Evolutionary conservation across 2,888 invertebrate genomes (phyloP).

Genomic region (Drosophila acutilabella): DNA sequence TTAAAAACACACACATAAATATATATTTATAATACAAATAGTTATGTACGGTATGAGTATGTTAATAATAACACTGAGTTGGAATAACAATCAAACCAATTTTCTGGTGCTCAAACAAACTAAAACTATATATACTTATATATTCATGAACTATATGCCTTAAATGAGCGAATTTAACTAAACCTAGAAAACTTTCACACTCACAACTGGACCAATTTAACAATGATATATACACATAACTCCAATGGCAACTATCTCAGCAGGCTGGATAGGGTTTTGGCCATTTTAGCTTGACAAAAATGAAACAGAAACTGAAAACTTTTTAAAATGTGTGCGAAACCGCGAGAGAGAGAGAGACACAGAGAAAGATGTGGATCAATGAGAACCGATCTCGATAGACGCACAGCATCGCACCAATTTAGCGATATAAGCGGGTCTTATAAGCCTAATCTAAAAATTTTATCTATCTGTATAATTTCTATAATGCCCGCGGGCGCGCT

Average conservation of each 20-base stretch:
- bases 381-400: conserved; percentile 18
- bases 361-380: conserved; percentile 2
- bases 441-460: conserved; percentile 71
- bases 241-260: conserved; percentile 70
- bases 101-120: conserved; percentile 70
- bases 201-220: conserved; percentile 43
- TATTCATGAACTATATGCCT: conserved; percentile 27
- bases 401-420: conserved; percentile 69
- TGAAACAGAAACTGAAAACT: not conserved
- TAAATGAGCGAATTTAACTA: conserved; percentile 67
- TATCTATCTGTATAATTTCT: conserved; percentile 27
- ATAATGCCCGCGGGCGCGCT: conserved; percentile 49
- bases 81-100: conserved; percentile 57
- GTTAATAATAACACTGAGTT: conserved; percentile 45
- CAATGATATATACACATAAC: conserved; percentile 5
- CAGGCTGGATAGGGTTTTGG: conserved; percentile 77
- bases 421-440: conserved; percentile 85
- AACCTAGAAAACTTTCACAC: conserved; percentile 37
- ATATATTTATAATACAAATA: conserved; percentile 33
- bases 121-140: conserved; percentile 25
- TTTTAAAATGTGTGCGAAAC: conserved; percentile 35
- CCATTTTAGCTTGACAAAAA: conserved; percentile 44
- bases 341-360: not conserved
- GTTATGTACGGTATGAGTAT: conserved; percentile 39
- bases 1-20: conserved; percentile 36